A percentile compares a stretch with the other conserved stretches of the same genome.
Conservation (phyloP, 2,113 vertebrate genomes). For the Coryphaenoides rupestris region DNA sequence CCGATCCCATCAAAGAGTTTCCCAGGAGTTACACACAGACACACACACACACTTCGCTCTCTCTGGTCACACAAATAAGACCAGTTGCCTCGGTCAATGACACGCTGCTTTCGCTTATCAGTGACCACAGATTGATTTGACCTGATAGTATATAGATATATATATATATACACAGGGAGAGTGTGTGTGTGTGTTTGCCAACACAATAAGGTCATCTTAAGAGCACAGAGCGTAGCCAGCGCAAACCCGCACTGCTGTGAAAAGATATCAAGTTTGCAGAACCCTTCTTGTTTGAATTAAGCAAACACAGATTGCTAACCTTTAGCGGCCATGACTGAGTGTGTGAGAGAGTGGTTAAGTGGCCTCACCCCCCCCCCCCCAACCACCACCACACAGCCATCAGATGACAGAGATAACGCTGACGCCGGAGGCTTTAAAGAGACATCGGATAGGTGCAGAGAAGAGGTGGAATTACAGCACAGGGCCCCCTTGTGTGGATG, state of each 20-base stretch:
- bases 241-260: conserved; percentile 29
- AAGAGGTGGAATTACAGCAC: conserved; percentile 51
- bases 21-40: conserved; percentile 20
- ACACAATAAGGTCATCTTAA: conserved; percentile 23
- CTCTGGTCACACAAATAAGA: conserved; percentile 14
- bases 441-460: conserved; percentile 48
- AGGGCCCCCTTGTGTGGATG: conserved; percentile 18
- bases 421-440: conserved; percentile 49
- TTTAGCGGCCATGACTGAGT: conserved; percentile 31
- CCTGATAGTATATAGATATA: no score
- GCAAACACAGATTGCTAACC: conserved; percentile 46
- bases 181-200: conserved; percentile 9
- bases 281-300: conserved; percentile 45
- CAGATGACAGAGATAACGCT: conserved; percentile 60
- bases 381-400: no score
- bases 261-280: conserved; percentile 54
- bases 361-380: conserved; percentile 38
- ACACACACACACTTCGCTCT: no score
- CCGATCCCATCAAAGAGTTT: conserved; percentile 28
- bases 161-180: no score
- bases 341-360: conserved; percentile 37
- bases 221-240: conserved; percentile 26
- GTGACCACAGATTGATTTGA: conserved; percentile 40
- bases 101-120: conserved; percentile 52
- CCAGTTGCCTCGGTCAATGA: conserved; percentile 59